A percentile compares a stretch with the other conserved stretches of the same genome.
phyloP scores from a whole-genome alignment of 2,797 vertebrate genomes.

The Enteromius viviparus region DNA sequence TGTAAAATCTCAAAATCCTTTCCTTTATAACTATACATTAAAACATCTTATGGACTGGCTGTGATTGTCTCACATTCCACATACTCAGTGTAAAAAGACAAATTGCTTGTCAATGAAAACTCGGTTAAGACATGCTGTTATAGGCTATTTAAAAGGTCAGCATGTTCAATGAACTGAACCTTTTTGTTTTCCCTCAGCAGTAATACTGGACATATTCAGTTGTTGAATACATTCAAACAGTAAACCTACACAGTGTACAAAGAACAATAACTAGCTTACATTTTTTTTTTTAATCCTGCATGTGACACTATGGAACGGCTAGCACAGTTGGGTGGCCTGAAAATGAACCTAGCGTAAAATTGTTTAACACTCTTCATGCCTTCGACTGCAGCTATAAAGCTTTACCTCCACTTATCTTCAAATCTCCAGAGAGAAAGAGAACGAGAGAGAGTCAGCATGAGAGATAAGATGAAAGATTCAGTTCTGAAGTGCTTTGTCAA shows the following conservation, averaged over 20 bases:
- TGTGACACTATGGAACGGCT: not conserved
- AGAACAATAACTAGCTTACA: not conserved
- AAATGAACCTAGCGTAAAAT: slow-evolving; percentile 16
- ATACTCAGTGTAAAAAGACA: not conserved
- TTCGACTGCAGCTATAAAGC: slow-evolving; percentile 30
- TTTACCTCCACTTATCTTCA: slow-evolving; percentile 18
- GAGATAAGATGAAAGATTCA: slow-evolving; percentile 48
- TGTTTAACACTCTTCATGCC: not conserved
- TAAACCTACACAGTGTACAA: not conserved
- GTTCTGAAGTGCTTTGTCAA: slow-evolving; percentile 44
- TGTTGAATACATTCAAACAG: not conserved
- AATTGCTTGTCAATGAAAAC: slow-evolving; percentile 7
- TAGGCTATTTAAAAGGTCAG: slow-evolving; percentile 18
- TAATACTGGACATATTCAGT: not conserved
- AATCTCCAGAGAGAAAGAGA: slow-evolving; percentile 14
- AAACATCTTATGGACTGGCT: not conserved
- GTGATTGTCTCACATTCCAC: not conserved
- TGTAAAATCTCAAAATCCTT: not conserved
- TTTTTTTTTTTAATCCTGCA: not conserved
- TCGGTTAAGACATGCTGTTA: not conserved
- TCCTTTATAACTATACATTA: not conserved
- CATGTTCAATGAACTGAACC: not conserved
- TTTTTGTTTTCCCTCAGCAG: not conserved
- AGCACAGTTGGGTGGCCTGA: not conserved
- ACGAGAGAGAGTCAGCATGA: slow-evolving; percentile 37